Evolutionary conservation across 2,113 vertebrate species (phyloP), one percentile per base, ranked within the genome.

Genomic region (Leucoraja erinaceus): DNA sequence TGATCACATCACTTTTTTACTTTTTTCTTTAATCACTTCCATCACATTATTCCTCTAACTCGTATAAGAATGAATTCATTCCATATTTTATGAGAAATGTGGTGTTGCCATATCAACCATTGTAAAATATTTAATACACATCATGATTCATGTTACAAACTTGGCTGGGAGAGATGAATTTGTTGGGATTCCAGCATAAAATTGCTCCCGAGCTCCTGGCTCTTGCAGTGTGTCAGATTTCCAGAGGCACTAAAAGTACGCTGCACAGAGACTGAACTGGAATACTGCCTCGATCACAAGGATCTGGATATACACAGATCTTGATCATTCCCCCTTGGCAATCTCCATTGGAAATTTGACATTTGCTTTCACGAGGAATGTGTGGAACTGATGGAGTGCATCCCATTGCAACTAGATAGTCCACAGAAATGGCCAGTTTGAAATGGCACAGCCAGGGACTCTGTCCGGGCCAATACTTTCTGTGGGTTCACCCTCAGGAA

Each of bases 101-200:
- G 33, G 33, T 88, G 68, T 91, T 72, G 66, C 38, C 33, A 91
- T 70, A 68, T 91, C 90, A 91, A 91, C 88, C 66, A 72, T 91
- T 72, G 90, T 91, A 72, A 47, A 88, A 91, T 91, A 91, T 72
- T 72, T 54, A 72, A 91, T 91, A 72, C 66, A 91, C 38, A 70
- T 74, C 90, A 72, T 91, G 66, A 70, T 54, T 91, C 90, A 72
- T 72, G 66, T 70, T 72, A 47, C 66, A 74, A 33, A 47, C 90
- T 91, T 91, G 66, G 66, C 70, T 10, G 5, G 59, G 38, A 91
- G 68, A 91, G 68, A 72, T 72, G 47, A 91, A 72, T 74, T 74
- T 74, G 90, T 33, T 68, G 47, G 90, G 9, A 72, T 72, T 91
- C 90, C 68, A 54, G 90, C 5, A 91, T 91, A 54, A 72, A 54